Evolutionary conservation across 92 coral and sea anemone genomes (phyloP), one percentile per base, ranked within the genome.

Genomic region (Galaxea fascicularis): DNA sequence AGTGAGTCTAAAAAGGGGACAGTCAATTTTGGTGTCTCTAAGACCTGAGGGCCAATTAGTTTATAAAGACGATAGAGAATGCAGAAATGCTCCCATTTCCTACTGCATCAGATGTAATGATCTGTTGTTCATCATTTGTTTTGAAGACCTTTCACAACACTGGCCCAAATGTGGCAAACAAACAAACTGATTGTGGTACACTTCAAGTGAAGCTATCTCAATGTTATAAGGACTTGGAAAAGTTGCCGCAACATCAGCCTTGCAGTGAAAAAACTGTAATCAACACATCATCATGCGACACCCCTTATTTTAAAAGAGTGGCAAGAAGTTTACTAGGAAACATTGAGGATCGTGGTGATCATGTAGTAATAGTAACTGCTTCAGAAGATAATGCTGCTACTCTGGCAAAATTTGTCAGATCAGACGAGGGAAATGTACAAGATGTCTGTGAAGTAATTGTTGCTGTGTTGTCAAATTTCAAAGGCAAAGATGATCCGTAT

Each of bases 251-350:
- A 8, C 54, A 47, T 15, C 71, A 73, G 64, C 39, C 22, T 14
- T 85, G 84, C 47, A 30, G 78, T 63, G 91, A 69, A 25, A 77
- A 76, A 54, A 29, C 51, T 67, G 79, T 25, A 35, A 14, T 15
- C 26, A 82, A 45, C 39, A 85, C 52, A 13, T 44, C 79, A 41
- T 64, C 73, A 7, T 96, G 97, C 68, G 98, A 94, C 39, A 80
- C 92, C 24, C 98, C 99, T 12, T 85, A 96, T 84, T 89, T 96
- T 66, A 96, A 93, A 44, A 93, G 91, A 60, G 63, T 96, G 13
- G 84, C 87, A 12, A 85, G 95, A 80, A 74, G 73, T 14, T 53
- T 96, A 9, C 73, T 94, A 16, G 91, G 82, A 49, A 74, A 93
- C 27, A 52, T 92, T 30, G 87, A 86, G 52, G 85, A 79, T n/a